These are phyloP conservation scores for Scaptomyza montana DNA, from an alignment of 1,140 invertebrate species.

Conservation along the genomic window DNA sequence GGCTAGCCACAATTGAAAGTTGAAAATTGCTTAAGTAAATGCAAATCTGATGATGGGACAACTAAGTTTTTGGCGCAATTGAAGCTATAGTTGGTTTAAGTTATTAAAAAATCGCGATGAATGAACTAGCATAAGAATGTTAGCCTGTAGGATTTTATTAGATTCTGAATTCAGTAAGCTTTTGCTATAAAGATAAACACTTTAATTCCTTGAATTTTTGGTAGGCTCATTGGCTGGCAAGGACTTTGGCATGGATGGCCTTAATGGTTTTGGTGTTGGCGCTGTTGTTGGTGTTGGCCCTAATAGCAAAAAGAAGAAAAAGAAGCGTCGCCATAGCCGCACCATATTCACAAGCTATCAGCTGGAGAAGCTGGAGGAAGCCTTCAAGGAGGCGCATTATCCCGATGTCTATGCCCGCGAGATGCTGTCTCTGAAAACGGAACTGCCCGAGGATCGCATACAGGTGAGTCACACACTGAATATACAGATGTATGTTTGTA, in stretches of 20 bases:
- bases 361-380: conserved; percentile 98
- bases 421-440: conserved; percentile 98
- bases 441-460: conserved; percentile 99
- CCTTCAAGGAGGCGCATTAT: conserved; percentile 99
- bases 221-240: conserved; percentile 69
- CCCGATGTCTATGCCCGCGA: conserved; percentile 99
- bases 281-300: conserved; percentile 46
- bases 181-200: no score
- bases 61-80: background rate
- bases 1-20: background rate
- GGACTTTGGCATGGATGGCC: conserved; percentile 85
- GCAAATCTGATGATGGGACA: background rate
- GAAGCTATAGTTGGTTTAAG: no score
- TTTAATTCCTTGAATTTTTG: background rate
- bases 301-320: conserved; percentile 94
- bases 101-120: no score
- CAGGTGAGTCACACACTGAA: conserved; percentile 89
- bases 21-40: background rate
- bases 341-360: conserved; percentile 99
- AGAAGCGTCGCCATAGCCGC: conserved; percentile 93
- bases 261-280: conserved; percentile 86
- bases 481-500: background rate
- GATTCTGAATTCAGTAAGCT: no score
- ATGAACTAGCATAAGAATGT: no score
- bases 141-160: no score